Conservation (phyloP, 2,797 vertebrate genomes). For the Danionella dracula region DNA sequence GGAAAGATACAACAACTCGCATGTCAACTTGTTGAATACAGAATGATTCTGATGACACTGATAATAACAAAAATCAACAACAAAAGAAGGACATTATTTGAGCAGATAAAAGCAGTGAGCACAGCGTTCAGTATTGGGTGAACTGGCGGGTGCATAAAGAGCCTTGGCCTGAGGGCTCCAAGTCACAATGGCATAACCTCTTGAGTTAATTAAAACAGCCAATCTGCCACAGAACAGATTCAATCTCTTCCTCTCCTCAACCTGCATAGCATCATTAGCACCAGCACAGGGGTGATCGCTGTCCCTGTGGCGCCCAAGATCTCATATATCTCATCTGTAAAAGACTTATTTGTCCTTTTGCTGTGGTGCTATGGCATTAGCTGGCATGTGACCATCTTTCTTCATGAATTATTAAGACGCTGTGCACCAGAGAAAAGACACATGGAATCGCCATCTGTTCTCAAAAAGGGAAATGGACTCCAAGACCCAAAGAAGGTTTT, state of each 20-base stretch:
- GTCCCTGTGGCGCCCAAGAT: neutral
- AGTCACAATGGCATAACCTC: constrained; percentile 9
- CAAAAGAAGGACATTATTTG: constrained; percentile 17
- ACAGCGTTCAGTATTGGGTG: neutral
- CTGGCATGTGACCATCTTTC: constrained; percentile 56
- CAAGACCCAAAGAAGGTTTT: constrained; percentile 36
- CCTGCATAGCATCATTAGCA: neutral
- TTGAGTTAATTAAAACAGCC: constrained; percentile 28
- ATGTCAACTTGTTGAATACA: neutral
- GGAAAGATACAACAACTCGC: neutral
- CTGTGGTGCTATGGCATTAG: constrained; percentile 50
- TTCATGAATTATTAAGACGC: constrained; percentile 55
- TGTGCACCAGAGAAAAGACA: constrained; percentile 42
- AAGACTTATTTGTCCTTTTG: constrained; percentile 15
- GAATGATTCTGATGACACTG: neutral
- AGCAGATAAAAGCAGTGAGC: neutral
- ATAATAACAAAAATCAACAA: too few species aligned
- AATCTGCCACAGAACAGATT: constrained; percentile 10
- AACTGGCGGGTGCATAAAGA: constrained; percentile 13
- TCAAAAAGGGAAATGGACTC: constrained; percentile 43
- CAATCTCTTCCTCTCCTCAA: constrained; percentile 1
- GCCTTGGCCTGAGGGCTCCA: neutral
- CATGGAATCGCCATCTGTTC: constrained; percentile 63
- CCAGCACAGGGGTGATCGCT: neutral
- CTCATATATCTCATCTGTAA: neutral